A percentile compares a stretch with the other conserved stretches of the same genome.
phyloP scores from a whole-genome alignment of 1,140 invertebrate genomes.

The Zaprionus camerounensis region DNA sequence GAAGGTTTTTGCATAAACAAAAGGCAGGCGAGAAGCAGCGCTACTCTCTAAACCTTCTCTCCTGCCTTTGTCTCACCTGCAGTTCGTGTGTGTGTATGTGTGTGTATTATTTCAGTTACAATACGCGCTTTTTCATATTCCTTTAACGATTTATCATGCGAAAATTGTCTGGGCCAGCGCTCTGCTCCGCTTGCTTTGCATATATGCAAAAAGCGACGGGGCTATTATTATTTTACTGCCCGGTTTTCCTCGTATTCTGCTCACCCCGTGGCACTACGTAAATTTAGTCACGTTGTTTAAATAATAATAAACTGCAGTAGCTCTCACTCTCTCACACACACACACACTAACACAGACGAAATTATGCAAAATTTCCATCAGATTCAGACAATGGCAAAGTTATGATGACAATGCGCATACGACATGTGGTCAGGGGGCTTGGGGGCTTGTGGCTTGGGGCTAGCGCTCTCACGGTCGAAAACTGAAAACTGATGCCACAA shows the following conservation, averaged over 20 bases:
- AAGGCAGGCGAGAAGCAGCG: slow-evolving; percentile 53
- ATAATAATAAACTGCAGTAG: slow-evolving; percentile 74
- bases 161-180: slow-evolving; percentile 72
- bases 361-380: slow-evolving; percentile 72
- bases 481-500: slow-evolving; percentile 61
- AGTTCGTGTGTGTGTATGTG: slow-evolving; percentile 12
- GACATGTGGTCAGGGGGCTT: slow-evolving; percentile 39
- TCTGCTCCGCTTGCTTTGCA: slow-evolving; percentile 64
- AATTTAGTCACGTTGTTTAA: slow-evolving; percentile 82
- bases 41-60: slow-evolving; percentile 13
- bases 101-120: slow-evolving; percentile 73
- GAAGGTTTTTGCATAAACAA: slow-evolving; percentile 80
- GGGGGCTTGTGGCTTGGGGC: background rate
- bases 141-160: slow-evolving; percentile 82
- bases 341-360: slow-evolving; percentile 28
- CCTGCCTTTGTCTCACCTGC: slow-evolving; percentile 6
- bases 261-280: slow-evolving; percentile 60
- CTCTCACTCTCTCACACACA: slow-evolving; percentile 35
- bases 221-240: slow-evolving; percentile 78
- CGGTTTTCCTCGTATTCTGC: slow-evolving; percentile 50
- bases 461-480: slow-evolving; percentile 43
- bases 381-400: slow-evolving; percentile 66
- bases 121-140: slow-evolving; percentile 77
- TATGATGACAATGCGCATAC: slow-evolving; percentile 78
- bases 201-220: slow-evolving; percentile 51